Conservation (phyloP, 2,797 vertebrate genomes). For the Sebastes hubbsi region DNA sequence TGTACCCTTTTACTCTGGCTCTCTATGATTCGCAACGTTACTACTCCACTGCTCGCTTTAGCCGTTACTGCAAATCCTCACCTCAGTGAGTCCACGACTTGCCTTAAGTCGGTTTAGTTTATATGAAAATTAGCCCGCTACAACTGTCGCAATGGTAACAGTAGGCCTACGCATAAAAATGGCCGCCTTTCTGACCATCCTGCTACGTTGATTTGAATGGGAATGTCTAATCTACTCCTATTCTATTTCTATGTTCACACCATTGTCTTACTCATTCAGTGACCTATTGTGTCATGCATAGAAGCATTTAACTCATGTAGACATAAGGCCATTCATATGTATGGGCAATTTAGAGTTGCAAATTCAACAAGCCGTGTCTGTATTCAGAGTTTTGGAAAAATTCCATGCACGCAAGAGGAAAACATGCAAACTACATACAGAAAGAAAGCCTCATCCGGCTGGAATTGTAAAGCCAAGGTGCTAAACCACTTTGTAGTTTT, state of each 20-base stretch:
- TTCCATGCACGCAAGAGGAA: not conserved
- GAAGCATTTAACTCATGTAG: not conserved
- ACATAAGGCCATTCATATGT: not conserved
- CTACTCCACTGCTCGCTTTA: no score
- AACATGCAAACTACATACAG: not conserved
- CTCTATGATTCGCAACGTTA: rapidly evolving
- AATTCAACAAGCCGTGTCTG: not conserved
- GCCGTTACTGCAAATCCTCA: no score
- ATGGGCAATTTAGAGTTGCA: not conserved
- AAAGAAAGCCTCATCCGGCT: not conserved
- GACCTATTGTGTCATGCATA: not conserved
- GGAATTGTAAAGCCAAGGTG: not conserved
- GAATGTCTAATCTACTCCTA: no score
- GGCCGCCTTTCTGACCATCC: rapidly evolving
- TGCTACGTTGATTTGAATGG: no score
- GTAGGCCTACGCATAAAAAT: no score
- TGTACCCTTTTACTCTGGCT: no score
- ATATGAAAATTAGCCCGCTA: no score
- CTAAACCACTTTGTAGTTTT: not conserved
- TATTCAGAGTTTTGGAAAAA: not conserved
- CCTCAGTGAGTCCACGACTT: no score
- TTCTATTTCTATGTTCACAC: not conserved
- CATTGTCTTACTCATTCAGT: not conserved
- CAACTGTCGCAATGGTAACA: no score
- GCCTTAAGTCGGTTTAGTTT: no score